Evolutionary conservation across 2,113 vertebrate genomes (phyloP).

Genomic region (Propithecus coquereli): DNA sequence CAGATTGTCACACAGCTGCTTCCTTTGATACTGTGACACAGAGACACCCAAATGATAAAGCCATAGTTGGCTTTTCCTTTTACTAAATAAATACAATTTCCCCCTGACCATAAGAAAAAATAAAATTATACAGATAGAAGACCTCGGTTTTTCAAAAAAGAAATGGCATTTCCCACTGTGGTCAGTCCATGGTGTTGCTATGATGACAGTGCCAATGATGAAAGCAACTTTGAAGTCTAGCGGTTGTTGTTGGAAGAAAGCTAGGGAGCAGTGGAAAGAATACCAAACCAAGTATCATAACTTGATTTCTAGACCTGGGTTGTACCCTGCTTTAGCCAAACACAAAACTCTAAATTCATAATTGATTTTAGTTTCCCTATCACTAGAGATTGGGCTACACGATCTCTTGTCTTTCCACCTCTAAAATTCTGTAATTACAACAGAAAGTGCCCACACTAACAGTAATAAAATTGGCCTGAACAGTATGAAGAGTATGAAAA

Average conservation of each 20-base stretch:
- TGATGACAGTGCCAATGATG: not conserved
- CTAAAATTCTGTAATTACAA: not conserved
- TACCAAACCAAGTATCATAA: not conserved
- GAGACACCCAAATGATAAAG: not conserved
- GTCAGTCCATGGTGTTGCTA: not conserved
- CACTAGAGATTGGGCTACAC: not conserved
- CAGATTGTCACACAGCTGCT: not conserved
- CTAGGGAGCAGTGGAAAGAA: not conserved
- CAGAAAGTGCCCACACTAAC: not conserved
- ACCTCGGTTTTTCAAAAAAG: not conserved
- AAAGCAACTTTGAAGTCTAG: not conserved
- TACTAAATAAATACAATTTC: not conserved
- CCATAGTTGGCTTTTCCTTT: not conserved
- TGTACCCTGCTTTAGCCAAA: not conserved
- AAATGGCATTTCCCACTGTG: not conserved
- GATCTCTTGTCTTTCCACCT: not conserved
- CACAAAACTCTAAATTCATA: not conserved
- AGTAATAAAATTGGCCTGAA: not conserved
- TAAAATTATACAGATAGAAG: not conserved
- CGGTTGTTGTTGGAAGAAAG: not conserved
- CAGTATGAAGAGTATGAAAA: not conserved
- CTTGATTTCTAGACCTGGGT: not conserved
- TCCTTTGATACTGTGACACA: not conserved
- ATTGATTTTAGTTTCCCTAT: not conserved
- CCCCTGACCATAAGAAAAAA: not conserved